Percentiles rank a stretch among this genome's conserved stretches.
These are phyloP conservation scores for Brienomyrus brachyistius DNA, from an alignment of 2,113 vertebrate species.

Conservation along the genomic window DNA sequence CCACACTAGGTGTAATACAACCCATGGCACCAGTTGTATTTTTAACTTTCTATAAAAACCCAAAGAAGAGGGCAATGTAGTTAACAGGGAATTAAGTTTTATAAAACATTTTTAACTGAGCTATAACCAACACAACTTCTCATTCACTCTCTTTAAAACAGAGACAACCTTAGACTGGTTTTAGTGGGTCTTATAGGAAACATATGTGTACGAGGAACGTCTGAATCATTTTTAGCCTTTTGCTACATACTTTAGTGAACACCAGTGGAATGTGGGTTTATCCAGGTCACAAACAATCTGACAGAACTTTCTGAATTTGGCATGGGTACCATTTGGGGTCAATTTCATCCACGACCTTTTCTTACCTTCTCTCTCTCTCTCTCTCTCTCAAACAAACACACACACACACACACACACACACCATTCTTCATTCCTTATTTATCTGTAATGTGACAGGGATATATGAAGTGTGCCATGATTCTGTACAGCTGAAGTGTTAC, in stretches of 20 bases:
- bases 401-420: neutral
- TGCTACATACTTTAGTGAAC: neutral
- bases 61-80: neutral
- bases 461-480: neutral
- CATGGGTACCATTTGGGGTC: neutral
- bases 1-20: neutral
- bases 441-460: neutral
- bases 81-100: neutral
- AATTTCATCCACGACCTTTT: neutral
- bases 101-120: neutral
- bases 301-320: neutral
- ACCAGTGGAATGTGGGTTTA: neutral
- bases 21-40: neutral
- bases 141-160: neutral
- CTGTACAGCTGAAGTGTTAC: neutral
- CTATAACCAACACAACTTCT: neutral
- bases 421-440: neutral
- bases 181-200: neutral
- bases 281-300: neutral
- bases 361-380: neutral
- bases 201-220: neutral
- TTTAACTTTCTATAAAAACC: neutral
- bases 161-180: neutral
- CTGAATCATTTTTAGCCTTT: neutral
- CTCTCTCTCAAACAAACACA: neutral